A percentile compares a stretch with the other conserved stretches of the same genome.
These are phyloP conservation scores for Haplotaxodon microlepis DNA, from an alignment of 2,113 vertebrate genomes.

Conservation along the genomic window DNA sequence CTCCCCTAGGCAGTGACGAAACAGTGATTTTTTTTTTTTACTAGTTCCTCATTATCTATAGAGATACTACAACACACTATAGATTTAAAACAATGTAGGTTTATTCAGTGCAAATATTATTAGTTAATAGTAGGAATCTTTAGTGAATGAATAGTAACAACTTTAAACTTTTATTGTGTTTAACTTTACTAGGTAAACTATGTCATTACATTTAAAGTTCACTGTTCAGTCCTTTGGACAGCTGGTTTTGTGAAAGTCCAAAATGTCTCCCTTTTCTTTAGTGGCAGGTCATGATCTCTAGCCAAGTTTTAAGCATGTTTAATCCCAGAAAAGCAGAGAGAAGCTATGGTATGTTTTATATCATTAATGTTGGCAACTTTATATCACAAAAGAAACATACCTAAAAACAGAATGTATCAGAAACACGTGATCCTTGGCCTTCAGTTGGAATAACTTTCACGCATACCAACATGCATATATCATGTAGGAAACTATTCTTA, in stretches of 20 bases:
- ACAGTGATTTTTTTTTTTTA: background rate
- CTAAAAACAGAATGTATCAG: background rate
- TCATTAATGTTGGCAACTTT: background rate
- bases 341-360: background rate
- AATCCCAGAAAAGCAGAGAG: background rate
- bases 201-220: background rate
- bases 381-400: background rate
- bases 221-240: background rate
- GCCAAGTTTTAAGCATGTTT: background rate
- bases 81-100: background rate
- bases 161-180: background rate
- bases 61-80: background rate
- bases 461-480: background rate
- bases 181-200: background rate
- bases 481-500: background rate
- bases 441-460: background rate
- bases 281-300: background rate
- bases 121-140: background rate
- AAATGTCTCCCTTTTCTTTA: background rate
- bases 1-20: background rate
- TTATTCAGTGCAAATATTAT: background rate
- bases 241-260: background rate
- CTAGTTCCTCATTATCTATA: background rate
- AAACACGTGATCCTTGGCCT: background rate
- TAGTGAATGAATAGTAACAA: background rate